These are phyloP conservation scores for Bufo bufo DNA, from an alignment of 2,113 vertebrate genomes.

Conservation along the genomic window DNA sequence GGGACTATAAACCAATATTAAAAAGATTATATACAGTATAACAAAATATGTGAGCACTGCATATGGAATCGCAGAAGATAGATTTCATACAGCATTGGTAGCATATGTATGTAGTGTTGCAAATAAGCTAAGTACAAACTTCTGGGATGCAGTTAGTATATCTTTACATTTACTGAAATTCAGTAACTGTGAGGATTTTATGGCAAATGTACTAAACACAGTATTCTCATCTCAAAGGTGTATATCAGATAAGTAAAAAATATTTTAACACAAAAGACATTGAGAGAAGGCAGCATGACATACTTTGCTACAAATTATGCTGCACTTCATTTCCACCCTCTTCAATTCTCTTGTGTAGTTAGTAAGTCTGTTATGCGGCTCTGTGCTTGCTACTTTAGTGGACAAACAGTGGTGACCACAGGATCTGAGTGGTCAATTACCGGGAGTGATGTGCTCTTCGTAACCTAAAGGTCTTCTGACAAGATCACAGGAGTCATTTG, in stretches of 20 bases:
- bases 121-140: background rate
- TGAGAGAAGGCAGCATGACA: background rate
- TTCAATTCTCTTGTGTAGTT: background rate
- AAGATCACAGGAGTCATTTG: too few relatives aligned
- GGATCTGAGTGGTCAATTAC: too few relatives aligned
- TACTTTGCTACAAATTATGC: background rate
- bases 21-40: background rate
- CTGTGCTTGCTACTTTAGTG: background rate
- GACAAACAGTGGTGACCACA: background rate
- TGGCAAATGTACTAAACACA: background rate
- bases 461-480: too few relatives aligned
- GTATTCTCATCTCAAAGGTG: background rate
- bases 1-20: background rate
- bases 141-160: background rate
- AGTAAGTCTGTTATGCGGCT: background rate
- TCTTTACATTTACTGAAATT: background rate
- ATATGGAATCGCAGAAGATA: background rate
- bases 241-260: background rate
- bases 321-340: background rate
- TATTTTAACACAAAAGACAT: background rate
- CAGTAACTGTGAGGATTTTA: background rate
- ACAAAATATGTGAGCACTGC: background rate
- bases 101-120: background rate
- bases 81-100: background rate
- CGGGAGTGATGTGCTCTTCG: too few relatives aligned